Evolutionary conservation across 1,140 invertebrate genomes (phyloP), one percentile per base, ranked within the genome.

Genomic region (Magallana ariakensis): DNA sequence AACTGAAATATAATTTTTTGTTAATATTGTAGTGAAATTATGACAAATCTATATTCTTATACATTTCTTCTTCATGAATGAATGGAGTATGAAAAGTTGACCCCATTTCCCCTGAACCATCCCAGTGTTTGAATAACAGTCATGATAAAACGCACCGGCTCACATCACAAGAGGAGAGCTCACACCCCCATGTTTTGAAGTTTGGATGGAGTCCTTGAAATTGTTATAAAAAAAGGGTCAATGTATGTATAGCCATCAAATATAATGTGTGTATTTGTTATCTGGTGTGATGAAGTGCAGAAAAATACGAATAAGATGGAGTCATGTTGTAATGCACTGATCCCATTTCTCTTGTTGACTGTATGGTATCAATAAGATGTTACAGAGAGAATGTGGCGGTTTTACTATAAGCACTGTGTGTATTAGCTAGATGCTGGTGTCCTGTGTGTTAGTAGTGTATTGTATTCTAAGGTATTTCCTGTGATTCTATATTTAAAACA

Each of bases 121-220:
- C 66, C 66, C 66, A 33, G 66, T 70, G 22, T 26, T 13, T 33
- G 66, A 70, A 26, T 70, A 70, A 70, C 22, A 22, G 33, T 70
- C 66, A 19, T 10, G 66, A 26, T 70, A 70, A 70, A 70, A 70
- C 66, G 66, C 22, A 70, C 66, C 5, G 66, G 66, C 66, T 70
- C 66, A 70, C 66, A 33, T 70, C 66, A 26, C 33, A 2, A 33
- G 9, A 33, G 22, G 22, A 70, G 66, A 4, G 19, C 22, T 13
- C 66, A 70, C 66, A 70, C 66, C 66, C 66, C 66, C 66, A 70
- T 70, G 66, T 70, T 70, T 70, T 70, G 66, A 70, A 26, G 66
- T 62, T 62, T 62, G 58, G 58, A 60, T 16, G 15, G 66, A 70
- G 66, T 70, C 66, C 66, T 70, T 70, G 66, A 70, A 70, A 22